phyloP scores from a whole-genome alignment of 2,888 invertebrate genomes.

The Gnatocerus cornutus region DNA sequence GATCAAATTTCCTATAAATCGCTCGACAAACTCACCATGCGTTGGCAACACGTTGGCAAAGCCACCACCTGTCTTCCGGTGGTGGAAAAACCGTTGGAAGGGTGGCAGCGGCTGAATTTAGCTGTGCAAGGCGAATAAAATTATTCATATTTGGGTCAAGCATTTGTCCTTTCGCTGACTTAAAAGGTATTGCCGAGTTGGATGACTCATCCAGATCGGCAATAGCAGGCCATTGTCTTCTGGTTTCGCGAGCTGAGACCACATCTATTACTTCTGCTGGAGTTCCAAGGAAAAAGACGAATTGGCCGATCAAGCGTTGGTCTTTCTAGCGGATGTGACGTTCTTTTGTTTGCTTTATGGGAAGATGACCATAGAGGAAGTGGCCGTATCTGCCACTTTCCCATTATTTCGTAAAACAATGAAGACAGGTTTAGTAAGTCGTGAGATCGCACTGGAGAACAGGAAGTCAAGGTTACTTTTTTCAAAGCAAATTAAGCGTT shows the following conservation, averaged over 20 bases:
- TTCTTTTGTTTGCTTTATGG: constrained; percentile 47
- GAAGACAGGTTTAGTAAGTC: constrained; percentile 13
- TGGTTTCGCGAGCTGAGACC: constrained; percentile 37
- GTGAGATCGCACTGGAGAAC: constrained; percentile 9
- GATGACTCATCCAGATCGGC: constrained; percentile 44
- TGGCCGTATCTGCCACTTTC: constrained; percentile 39
- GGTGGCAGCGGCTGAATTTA: background rate
- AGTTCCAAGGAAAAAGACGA: constrained; percentile 23
- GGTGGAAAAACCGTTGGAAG: too few species aligned
- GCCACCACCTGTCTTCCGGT: too few species aligned
- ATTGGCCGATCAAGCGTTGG: constrained; percentile 33
- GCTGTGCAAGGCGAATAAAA: background rate
- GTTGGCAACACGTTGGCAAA: too few species aligned
- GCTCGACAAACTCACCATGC: too few species aligned
- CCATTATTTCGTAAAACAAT: constrained; percentile 39
- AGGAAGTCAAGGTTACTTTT: background rate
- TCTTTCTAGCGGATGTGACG: constrained; percentile 41
- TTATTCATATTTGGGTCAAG: constrained; percentile 1
- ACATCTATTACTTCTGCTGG: constrained; percentile 24
- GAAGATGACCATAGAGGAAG: constrained; percentile 47
- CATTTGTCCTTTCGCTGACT: background rate
- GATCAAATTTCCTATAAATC: too few species aligned
- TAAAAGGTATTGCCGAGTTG: constrained; percentile 38
- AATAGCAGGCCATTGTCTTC: constrained; percentile 49
- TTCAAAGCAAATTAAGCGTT: background rate